Evolutionary conservation across 1,140 invertebrate species (phyloP).

Genomic region (Eulimnadia texana): DNA sequence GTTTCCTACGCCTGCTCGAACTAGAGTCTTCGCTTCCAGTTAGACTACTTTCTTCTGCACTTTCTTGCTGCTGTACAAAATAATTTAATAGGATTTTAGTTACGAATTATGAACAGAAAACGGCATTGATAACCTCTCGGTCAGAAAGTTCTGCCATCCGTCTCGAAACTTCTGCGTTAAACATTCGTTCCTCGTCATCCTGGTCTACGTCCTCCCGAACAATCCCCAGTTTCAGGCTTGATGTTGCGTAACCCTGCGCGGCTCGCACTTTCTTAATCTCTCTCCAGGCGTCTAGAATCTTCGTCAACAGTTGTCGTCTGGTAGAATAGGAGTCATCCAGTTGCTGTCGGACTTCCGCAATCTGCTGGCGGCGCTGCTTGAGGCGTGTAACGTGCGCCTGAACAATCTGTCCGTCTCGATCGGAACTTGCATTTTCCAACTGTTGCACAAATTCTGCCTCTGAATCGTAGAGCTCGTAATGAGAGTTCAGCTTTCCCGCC

Average conservation of each 20-base stretch:
- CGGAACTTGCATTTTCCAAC: not conserved
- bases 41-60: not conserved
- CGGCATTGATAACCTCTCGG: too few relatives aligned
- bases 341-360: not conserved
- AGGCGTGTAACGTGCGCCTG: not conserved
- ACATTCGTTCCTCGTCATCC: not conserved
- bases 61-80: not conserved
- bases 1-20: not conserved
- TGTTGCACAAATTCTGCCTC: not conserved
- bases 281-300: not conserved
- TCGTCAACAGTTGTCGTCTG: not conserved
- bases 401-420: not conserved
- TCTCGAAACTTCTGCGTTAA: not conserved
- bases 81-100: not conserved
- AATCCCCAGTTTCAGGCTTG: not conserved
- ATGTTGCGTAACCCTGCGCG: not conserved
- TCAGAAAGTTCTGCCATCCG: not conserved
- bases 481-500: not conserved
- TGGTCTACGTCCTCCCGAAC: not conserved
- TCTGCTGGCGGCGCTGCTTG: not conserved
- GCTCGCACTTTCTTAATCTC: not conserved
- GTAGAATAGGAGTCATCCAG: not conserved
- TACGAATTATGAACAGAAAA: too few relatives aligned
- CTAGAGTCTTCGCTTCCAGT: not conserved
- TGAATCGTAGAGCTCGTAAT: not conserved